Base-by-base conservation (phyloP, 2,888 invertebrate species). In the Xestia c-nigrum region DNA sequence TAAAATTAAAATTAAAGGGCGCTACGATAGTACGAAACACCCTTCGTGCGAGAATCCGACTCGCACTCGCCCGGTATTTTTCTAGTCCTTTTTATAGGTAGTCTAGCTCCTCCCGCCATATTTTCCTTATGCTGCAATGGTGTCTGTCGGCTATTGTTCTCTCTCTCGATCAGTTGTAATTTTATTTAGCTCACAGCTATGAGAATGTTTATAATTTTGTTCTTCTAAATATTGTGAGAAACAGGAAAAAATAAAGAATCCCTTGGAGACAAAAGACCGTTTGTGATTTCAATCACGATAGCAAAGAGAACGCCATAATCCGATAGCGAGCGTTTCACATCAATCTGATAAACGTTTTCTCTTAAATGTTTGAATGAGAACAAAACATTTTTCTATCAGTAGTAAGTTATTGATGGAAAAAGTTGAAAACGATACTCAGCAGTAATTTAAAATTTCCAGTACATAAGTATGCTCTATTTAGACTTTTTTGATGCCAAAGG, bases 281-380 rank as follows among this genome's bases (percentile, higher is more conserved):
- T 70, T 71, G 61, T 52, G 71, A 80, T 83, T 70, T 63, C 78
- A 71, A 83, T 80, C 71, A 61, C 21, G 70, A 66, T 78, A 83
- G 16, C 47, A 50, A 21, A 81, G 57, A 52, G 46, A 76, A 68
- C 43, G 43, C 63, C 64, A 57, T 68, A 68, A 79, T 68, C 82
- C 43, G 50, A 76, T 47, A 65, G 64, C 52, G 38, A 82, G 57
- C 79, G 64, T 65, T 76, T 43, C 57, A 65, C 52, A 52, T 76
- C 64, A 64, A 65, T 52, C 43, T 59, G 82, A 82, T 82, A 79
- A 68, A 19, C 31, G 1, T 52, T 52, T 21, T 47, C 19, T 55
- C 38, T 55, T 16, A 46, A 55, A 65, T 16, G 63, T 14, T 21
- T n/a, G 38, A 59, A 52, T 31, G 21, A 46, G 46, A 81, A 68